A percentile compares a stretch with the other conserved stretches of the same genome.
Evolutionary conservation across 2,113 vertebrate genomes (phyloP).

Genomic region (Eulemur rufifrons): DNA sequence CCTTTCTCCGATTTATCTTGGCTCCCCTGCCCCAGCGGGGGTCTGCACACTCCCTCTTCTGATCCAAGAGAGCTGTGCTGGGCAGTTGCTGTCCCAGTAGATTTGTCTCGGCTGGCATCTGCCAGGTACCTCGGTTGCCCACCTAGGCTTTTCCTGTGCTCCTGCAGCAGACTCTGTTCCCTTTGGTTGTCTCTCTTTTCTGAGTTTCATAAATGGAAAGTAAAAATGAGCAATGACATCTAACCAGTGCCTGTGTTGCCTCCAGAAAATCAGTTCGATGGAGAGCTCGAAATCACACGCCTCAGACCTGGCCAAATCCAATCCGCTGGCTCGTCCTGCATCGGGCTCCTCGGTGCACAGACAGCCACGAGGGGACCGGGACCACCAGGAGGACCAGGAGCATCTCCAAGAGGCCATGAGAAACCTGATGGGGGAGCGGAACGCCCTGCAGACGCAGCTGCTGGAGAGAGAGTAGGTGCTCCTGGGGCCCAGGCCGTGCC

Average conservation of each 20-base stretch:
- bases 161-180: not conserved
- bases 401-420: constrained; percentile 78
- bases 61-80: not conserved
- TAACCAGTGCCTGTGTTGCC: not conserved
- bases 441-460: constrained; percentile 83
- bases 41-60: not conserved
- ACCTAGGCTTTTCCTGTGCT: not conserved
- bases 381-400: constrained; percentile 73
- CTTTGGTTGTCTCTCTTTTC: not conserved
- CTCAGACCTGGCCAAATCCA: not conserved
- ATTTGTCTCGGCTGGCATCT: not conserved
- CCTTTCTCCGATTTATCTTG: no score
- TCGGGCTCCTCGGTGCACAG: not conserved
- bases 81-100: no score
- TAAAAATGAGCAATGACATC: not conserved
- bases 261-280: constrained; percentile 76
- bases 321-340: not conserved
- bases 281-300: constrained; percentile 55
- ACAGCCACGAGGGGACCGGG: constrained; percentile 22
- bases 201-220: not conserved
- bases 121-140: not conserved
- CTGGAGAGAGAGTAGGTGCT: constrained; percentile 87
- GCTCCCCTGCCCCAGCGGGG: accelerated
- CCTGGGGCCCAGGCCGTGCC: accelerated
- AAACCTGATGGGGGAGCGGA: constrained; percentile 84